phyloP scores from a whole-genome alignment of 2,113 vertebrate genomes.

The Bubo bubo region DNA sequence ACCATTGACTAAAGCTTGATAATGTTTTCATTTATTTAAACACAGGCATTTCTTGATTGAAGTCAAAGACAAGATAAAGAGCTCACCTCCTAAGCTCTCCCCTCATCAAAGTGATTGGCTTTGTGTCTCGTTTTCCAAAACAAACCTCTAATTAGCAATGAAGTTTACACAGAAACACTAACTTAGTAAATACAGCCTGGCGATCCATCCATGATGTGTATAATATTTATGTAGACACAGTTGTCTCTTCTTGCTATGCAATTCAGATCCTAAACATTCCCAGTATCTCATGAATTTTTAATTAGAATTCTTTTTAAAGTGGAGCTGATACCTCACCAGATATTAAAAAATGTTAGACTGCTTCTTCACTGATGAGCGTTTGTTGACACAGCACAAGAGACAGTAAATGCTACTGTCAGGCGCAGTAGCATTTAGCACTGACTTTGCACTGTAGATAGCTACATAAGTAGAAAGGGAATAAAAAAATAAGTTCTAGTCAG shows the following conservation, averaged over 20 bases:
- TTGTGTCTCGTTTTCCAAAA: constrained; percentile 10
- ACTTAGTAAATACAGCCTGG: constrained; percentile 37
- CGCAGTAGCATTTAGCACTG: neutral
- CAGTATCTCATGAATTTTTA: neutral
- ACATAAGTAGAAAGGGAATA: neutral
- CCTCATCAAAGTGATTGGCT: constrained; percentile 25
- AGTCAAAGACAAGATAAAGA: neutral
- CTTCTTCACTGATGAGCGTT: neutral
- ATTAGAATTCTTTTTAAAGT: neutral
- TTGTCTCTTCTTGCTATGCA: neutral
- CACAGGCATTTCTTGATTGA: neutral
- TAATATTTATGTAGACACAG: neutral
- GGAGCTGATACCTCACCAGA: neutral
- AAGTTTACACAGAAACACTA: constrained; percentile 50
- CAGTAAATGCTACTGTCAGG: neutral
- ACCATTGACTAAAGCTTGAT: neutral
- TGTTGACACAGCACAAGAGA: neutral
- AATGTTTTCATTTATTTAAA: constrained; percentile 45
- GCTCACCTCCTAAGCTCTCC: constrained; percentile 9
- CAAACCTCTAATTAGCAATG: constrained; percentile 42
- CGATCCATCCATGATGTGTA: neutral
- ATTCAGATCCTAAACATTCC: neutral
- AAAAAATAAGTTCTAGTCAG: neutral
- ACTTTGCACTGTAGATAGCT: neutral
- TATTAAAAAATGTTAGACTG: neutral